Evolutionary conservation across 2,888 invertebrate species (phyloP).

Genomic region (Biston betularia): DNA sequence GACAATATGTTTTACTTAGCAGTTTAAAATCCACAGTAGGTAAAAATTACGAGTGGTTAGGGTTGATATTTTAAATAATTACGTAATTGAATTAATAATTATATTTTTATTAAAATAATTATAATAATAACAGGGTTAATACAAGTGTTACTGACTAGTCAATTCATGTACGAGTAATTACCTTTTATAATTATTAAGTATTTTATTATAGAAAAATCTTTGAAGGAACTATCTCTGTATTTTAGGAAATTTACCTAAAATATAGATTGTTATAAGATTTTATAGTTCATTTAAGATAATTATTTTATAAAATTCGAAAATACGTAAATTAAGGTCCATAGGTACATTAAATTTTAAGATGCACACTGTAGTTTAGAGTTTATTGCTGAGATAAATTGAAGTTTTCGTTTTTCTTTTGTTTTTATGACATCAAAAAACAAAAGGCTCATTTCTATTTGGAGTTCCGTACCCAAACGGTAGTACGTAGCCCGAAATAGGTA

Average conservation of each 20-base stretch:
- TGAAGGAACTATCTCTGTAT: background rate
- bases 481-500: too few relatives aligned
- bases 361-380: background rate
- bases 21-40: background rate
- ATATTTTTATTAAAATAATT: slow-evolving; percentile 34
- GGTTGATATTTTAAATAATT: slow-evolving; percentile 31
- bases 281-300: background rate
- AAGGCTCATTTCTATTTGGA: too few relatives aligned
- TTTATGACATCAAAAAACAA: too few relatives aligned
- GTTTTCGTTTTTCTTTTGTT: too few relatives aligned
- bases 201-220: slow-evolving; percentile 3
- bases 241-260: background rate
- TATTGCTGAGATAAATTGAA: too few relatives aligned
- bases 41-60: slow-evolving; percentile 3
- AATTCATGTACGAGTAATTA: slow-evolving; percentile 54
- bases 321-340: background rate
- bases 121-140: slow-evolving; percentile 52
- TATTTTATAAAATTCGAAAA: too few relatives aligned
- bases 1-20: background rate
- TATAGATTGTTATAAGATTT: background rate
- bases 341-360: background rate
- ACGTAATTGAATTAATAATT: slow-evolving; percentile 34
- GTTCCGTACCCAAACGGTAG: too few relatives aligned
- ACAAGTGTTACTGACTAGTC: slow-evolving; percentile 65
- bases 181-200: slow-evolving; percentile 22